Percentiles rank a stretch among this genome's conserved stretches.
Evolutionary conservation across 2,113 vertebrate species (phyloP).

Genomic region (Cettia cetti): DNA sequence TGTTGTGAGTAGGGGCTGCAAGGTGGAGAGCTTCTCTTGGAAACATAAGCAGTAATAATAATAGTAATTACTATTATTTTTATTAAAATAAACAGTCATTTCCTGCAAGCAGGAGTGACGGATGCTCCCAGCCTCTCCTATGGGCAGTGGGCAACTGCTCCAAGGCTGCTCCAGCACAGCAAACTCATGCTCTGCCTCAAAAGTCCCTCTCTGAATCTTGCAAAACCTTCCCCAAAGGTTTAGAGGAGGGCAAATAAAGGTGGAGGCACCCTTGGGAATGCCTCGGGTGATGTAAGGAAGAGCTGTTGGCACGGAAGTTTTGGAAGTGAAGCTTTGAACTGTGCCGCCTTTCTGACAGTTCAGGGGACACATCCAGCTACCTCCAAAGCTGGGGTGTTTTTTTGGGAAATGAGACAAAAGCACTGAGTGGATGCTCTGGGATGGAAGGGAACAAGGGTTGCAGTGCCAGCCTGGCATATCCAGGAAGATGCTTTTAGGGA

Average conservation of each 20-base stretch:
- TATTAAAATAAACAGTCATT: not conserved
- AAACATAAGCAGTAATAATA: not conserved
- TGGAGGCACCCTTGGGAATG: not conserved
- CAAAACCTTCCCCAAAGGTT: not conserved
- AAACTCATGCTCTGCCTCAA: not conserved
- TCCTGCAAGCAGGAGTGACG: not conserved
- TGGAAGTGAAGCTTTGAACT: not conserved
- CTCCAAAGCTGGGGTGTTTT: rapidly evolving
- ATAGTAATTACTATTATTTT: not conserved
- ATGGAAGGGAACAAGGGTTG: not conserved
- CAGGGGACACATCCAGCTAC: rapidly evolving
- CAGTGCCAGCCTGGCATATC: rapidly evolving
- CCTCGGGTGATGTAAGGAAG: not conserved
- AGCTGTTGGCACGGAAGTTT: not conserved
- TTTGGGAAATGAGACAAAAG: not conserved
- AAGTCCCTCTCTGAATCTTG: not conserved
- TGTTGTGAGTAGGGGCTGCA: not conserved
- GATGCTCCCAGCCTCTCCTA: not conserved
- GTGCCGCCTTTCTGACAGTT: rapidly evolving
- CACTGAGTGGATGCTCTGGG: rapidly evolving
- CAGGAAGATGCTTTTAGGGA: not conserved
- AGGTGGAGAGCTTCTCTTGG: not conserved
- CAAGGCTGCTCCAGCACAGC: not conserved
- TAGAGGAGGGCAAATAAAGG: not conserved
- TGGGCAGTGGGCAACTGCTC: not conserved